Percentiles rank a stretch among this genome's conserved stretches.
These are phyloP conservation scores for Xenentodon cancila DNA, from an alignment of 2,797 vertebrate genomes.

Conservation along the genomic window DNA sequence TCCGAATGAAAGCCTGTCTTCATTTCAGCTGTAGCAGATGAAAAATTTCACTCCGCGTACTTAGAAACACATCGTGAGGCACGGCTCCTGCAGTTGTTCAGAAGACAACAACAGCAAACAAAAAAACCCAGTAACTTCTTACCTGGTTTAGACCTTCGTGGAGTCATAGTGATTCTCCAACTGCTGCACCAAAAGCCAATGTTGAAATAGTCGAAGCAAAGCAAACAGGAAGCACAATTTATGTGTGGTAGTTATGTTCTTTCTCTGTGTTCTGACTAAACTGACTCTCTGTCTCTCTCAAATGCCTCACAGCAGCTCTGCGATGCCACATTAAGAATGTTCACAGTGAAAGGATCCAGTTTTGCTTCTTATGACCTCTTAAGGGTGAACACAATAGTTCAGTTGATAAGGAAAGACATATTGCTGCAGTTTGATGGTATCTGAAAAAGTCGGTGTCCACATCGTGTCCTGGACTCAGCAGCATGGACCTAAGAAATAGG, in stretches of 20 bases:
- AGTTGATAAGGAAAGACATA: conserved; percentile 53
- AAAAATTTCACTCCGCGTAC: background rate
- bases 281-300: conserved; percentile 31
- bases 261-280: conserved; percentile 9
- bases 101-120: background rate
- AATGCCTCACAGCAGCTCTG: conserved; percentile 36
- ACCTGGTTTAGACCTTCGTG: conserved; percentile 35
- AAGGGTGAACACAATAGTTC: conserved; percentile 45
- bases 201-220: conserved; percentile 11
- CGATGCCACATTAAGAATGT: conserved; percentile 32
- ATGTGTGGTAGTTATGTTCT: background rate
- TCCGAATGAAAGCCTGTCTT: background rate
- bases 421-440: conserved; percentile 43
- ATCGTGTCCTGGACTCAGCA: conserved; percentile 20
- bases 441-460: conserved; percentile 36
- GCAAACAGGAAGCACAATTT: conserved; percentile 9
- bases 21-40: conserved; percentile 1
- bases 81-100: background rate
- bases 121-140: conserved; percentile 15
- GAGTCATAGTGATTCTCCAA: conserved; percentile 27
- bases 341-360: conserved; percentile 62
- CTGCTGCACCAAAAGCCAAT: conserved; percentile 13
- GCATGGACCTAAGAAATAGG: background rate
- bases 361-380: conserved; percentile 60
- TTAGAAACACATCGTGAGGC: background rate